Evolutionary conservation across 2,797 vertebrate genomes (phyloP).

Genomic region (Falco concolor): DNA sequence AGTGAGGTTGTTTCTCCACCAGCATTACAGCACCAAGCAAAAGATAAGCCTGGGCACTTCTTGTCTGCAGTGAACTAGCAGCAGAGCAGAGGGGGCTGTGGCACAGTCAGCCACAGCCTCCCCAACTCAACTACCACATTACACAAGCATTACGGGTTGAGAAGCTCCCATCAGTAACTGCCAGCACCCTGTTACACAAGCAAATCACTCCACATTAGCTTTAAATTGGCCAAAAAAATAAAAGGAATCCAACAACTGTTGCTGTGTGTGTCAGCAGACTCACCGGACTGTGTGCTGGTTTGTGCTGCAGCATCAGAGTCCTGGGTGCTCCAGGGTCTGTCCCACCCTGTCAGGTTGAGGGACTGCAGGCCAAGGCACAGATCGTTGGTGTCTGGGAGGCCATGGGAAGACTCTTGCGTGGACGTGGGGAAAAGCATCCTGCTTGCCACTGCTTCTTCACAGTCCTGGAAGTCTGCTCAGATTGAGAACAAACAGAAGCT

Average conservation of each 20-base stretch:
- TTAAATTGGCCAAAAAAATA: background rate
- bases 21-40: slow-evolving; percentile 24
- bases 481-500: slow-evolving; percentile 71
- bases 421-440: slow-evolving; percentile 96
- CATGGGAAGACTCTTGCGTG: slow-evolving; percentile 86
- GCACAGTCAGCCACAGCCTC: slow-evolving; percentile 8
- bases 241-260: slow-evolving; percentile 71
- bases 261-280: slow-evolving; percentile 73
- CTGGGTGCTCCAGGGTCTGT: slow-evolving; percentile 96
- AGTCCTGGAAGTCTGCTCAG: slow-evolving; percentile 84
- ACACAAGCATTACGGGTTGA: background rate
- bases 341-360: slow-evolving; percentile 91
- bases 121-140: background rate
- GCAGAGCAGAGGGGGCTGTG: slow-evolving; percentile 35
- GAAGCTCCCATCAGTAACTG: background rate
- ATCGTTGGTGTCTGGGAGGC: slow-evolving; percentile 86
- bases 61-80: slow-evolving; percentile 27
- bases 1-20: background rate
- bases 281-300: slow-evolving; percentile 87
- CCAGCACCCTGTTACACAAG: slow-evolving; percentile 44
- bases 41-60: slow-evolving; percentile 39
- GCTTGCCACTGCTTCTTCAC: slow-evolving; percentile 86
- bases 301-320: slow-evolving; percentile 84
- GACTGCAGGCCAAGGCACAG: slow-evolving; percentile 98
- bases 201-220: background rate